phyloP scores from a whole-genome alignment of 1,140 invertebrate genomes.

The Colletes latitarsis region DNA sequence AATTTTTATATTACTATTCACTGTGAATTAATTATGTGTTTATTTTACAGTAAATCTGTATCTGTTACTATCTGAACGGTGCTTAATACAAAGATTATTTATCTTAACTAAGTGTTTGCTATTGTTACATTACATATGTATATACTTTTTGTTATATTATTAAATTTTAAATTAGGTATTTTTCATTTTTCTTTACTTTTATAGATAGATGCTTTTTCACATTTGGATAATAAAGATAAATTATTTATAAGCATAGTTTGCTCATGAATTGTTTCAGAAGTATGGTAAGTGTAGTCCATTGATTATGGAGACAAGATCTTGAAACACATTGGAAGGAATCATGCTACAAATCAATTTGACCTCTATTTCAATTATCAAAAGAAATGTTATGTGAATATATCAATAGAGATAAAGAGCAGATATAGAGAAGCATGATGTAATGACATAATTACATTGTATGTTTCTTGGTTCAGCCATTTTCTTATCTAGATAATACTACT shows the following conservation, averaged over 20 bases:
- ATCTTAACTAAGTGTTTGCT: no score
- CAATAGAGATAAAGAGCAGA: not conserved
- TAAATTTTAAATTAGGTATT: no score
- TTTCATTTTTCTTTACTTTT: no score
- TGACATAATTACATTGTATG: slow-evolving; percentile 4
- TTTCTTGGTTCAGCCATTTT: not conserved
- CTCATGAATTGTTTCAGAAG: not conserved
- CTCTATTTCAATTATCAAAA: slow-evolving; percentile 15
- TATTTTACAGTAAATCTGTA: not conserved
- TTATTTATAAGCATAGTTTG: not conserved
- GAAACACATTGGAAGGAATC: not conserved
- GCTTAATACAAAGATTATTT: no score
- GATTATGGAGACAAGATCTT: not conserved
- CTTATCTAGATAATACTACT: not conserved
- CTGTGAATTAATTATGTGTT: not conserved
- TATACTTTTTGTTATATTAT: no score
- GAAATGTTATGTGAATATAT: slow-evolving; percentile 18
- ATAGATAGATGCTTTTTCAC: no score
- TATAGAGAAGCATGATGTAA: not conserved
- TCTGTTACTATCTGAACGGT: not conserved
- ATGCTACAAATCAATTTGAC: slow-evolving; percentile 25
- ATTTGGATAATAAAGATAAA: not conserved
- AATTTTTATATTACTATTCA: not conserved
- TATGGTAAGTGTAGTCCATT: not conserved
- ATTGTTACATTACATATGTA: no score